phyloP scores from a whole-genome alignment of 2,113 vertebrate species.

The Morone chrysops region DNA sequence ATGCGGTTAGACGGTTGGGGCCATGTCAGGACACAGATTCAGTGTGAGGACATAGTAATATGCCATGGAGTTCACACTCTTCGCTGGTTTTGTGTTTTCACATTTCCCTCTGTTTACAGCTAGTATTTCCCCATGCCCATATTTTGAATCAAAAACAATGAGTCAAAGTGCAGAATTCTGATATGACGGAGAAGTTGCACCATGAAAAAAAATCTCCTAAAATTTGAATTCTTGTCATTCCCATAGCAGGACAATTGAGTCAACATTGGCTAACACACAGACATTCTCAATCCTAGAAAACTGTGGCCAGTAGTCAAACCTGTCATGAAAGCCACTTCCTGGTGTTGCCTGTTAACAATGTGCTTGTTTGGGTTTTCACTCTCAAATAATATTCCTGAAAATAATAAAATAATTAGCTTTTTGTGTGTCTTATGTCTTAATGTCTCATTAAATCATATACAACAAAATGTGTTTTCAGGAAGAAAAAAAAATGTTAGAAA shows the following conservation, averaged over 20 bases:
- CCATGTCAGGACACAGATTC: conserved; percentile 76
- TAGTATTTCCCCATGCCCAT: conserved; percentile 7
- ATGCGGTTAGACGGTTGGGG: conserved; percentile 63
- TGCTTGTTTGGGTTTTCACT: conserved; percentile 11
- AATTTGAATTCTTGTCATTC: conserved; percentile 8
- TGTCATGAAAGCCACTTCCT: conserved; percentile 13
- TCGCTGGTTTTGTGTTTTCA: conserved; percentile 10
- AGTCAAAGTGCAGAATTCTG: background rate
- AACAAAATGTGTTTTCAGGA: background rate
- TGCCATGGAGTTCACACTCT: conserved; percentile 55
- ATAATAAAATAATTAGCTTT: background rate
- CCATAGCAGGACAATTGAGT: background rate
- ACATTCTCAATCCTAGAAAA: background rate
- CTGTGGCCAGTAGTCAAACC: background rate
- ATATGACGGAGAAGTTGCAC: background rate
- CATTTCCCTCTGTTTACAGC: conserved; percentile 5
- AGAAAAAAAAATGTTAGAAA: background rate
- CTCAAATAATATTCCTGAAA: background rate
- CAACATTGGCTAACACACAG: conserved; percentile 34
- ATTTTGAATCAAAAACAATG: conserved; percentile 2
- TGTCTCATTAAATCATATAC: background rate
- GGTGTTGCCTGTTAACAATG: conserved; percentile 8
- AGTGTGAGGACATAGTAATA: conserved; percentile 48
- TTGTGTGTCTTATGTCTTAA: background rate
- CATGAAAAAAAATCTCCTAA: background rate